phyloP scores from a whole-genome alignment of 2,113 vertebrate genomes.

The Agapornis roseicollis region DNA sequence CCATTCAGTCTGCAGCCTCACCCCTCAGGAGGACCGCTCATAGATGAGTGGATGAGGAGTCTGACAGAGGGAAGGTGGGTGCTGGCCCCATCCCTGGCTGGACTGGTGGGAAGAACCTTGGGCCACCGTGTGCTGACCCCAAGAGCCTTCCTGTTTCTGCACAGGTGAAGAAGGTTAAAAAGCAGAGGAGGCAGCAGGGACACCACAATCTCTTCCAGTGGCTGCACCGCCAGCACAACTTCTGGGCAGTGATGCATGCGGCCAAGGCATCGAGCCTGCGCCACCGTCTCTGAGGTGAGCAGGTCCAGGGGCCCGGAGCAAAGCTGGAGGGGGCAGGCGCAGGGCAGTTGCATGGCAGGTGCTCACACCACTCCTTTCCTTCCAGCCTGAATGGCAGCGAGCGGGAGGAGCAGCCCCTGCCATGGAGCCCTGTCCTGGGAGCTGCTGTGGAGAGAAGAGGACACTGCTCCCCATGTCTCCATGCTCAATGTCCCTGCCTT shows the following conservation, averaged over 20 bases:
- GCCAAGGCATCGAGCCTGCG: constrained; percentile 79
- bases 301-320: rapidly evolving
- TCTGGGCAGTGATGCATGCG: constrained; percentile 86
- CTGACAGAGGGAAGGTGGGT: neutral
- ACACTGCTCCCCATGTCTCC: neutral
- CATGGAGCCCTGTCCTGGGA: neutral
- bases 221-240: constrained; percentile 61
- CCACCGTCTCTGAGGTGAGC: constrained; percentile 75
- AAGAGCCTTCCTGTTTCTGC: neutral
- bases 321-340: neutral
- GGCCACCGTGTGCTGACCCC: neutral
- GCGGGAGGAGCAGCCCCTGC: neutral
- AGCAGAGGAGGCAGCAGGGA: neutral
- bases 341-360: no score
- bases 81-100: neutral
- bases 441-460: neutral
- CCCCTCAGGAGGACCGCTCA: neutral
- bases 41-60: neutral
- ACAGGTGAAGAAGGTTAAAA: neutral
- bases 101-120: neutral
- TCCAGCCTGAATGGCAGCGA: neutral
- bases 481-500: neutral
- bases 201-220: neutral
- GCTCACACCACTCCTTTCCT: neutral
- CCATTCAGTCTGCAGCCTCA: neutral